Evolutionary conservation across 2,888 invertebrate genomes (phyloP), one percentile per base, ranked within the genome.

Genomic region (Argyresthia goedartella): DNA sequence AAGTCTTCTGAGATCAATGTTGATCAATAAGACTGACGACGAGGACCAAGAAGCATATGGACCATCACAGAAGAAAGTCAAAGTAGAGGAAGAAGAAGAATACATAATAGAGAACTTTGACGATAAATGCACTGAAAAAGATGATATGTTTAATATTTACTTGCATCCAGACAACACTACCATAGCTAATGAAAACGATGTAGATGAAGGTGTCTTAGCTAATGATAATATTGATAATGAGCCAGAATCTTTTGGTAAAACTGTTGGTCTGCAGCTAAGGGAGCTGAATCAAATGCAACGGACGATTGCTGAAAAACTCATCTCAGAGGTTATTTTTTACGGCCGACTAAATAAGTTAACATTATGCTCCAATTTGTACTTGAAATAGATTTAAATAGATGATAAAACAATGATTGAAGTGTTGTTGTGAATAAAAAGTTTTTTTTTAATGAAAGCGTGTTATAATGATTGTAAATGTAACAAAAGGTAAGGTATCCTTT

Each of bases 251-350:
- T 67, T 60, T 36, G 69, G 68, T 0, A 61, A 53, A 47, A 63
- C 65, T 0, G 25, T 71, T 11, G 66, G 64, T 0, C 53, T 61
- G 0, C 70, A 70, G 51, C 55, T 72, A 8, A 59, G 56, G 15
- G 63, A 67, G 47, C 49, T 71, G 33, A 56, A 57, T 10, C 55
- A 59, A 0, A 52, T 58, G 49, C 71, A 72, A 57, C 57, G 65
- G 52, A 58, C 55, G 25, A 59, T 67, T 33, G 71, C 71, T 0
- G 67, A 72, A 52, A 72, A 71, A 62, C 55, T 73, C n/a, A 71
- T 73, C 10, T 69, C 69, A 0, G 70, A 71, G 14, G 57, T 70
- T 10, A 64, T 72, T 53, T 70, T 64, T 52, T 58, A 60, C 49
- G 71, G 57, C 9, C 62, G 70, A 59, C 49, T 69, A 15, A 61